Percentiles rank a stretch among this genome's conserved stretches.
phyloP scores from a whole-genome alignment of 2,888 invertebrate genomes.

The Noctua fimbriata region DNA sequence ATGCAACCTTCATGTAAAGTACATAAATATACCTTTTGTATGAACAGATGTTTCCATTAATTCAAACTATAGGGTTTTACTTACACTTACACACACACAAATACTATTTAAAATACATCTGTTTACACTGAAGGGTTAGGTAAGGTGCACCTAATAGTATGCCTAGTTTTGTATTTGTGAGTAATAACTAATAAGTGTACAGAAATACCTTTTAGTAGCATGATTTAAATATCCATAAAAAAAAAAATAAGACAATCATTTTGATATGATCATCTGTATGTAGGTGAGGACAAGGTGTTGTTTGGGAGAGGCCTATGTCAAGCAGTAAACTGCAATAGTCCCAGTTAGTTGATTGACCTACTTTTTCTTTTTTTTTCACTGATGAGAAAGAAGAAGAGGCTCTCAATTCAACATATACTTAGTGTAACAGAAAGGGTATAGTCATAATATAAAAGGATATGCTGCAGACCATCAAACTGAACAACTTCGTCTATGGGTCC shows the following conservation, averaged over 20 bases:
- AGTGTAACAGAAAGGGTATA: too few species aligned
- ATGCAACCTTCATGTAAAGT: not conserved
- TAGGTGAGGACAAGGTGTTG: not conserved
- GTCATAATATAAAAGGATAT: too few species aligned
- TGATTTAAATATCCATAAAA: not conserved
- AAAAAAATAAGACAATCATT: not conserved
- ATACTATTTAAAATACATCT: not conserved
- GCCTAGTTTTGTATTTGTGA: not conserved
- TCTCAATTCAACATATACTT: too few species aligned
- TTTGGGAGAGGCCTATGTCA: not conserved
- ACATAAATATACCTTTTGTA: slow-evolving; percentile 19
- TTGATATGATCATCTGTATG: not conserved
- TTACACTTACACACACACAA: not conserved
- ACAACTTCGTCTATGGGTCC: too few species aligned
- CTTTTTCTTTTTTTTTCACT: not conserved
- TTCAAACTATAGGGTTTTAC: not conserved
- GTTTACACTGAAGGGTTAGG: not conserved
- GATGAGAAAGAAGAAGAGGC: too few species aligned
- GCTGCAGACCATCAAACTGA: too few species aligned
- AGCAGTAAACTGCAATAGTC: not conserved
- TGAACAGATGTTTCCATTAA: slow-evolving; percentile 20
- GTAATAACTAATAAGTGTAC: not conserved
- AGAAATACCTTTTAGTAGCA: not conserved
- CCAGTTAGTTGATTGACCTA: not conserved
- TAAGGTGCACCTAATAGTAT: not conserved